Evolutionary conservation across 2,797 vertebrate genomes (phyloP).

Genomic region (Hapalemur alaotrensis): DNA sequence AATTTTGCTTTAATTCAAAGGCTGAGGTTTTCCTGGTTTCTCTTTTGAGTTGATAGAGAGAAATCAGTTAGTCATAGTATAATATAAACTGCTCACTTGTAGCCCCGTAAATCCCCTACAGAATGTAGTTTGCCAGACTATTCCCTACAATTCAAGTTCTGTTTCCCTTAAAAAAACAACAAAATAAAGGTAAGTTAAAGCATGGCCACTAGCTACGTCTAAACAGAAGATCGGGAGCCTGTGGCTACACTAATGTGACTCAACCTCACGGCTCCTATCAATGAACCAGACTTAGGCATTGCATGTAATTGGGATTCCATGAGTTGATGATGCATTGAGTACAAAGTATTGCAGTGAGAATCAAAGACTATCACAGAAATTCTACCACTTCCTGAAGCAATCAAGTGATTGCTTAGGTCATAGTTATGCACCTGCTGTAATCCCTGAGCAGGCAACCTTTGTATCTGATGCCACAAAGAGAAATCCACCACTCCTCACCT

Average conservation of each 20-base stretch:
- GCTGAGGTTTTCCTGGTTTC: not conserved
- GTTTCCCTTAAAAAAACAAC: conserved; percentile 24
- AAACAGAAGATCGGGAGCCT: not conserved
- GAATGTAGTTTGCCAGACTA: not conserved
- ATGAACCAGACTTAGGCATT: not conserved
- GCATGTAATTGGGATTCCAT: not conserved
- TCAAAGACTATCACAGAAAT: not conserved
- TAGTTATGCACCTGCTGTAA: not conserved
- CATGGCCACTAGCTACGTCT: not conserved
- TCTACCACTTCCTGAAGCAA: not conserved
- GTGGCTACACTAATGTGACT: not conserved
- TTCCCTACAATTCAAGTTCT: not conserved
- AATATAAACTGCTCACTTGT: conserved; percentile 5
- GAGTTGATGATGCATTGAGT: not conserved
- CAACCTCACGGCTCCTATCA: not conserved
- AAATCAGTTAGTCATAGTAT: not conserved
- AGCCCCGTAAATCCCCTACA: not conserved
- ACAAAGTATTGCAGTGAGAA: not conserved
- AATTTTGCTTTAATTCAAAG: conserved; percentile 39
- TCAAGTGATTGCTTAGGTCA: not conserved
- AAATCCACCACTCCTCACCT: not conserved
- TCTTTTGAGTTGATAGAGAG: conserved; percentile 32
- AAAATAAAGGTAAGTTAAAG: conserved; percentile 22
- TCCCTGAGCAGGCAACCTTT: not conserved
- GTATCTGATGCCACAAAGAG: not conserved